Evolutionary conservation across 2,888 invertebrate genomes (phyloP).

Genomic region (Smittia aterrima): DNA sequence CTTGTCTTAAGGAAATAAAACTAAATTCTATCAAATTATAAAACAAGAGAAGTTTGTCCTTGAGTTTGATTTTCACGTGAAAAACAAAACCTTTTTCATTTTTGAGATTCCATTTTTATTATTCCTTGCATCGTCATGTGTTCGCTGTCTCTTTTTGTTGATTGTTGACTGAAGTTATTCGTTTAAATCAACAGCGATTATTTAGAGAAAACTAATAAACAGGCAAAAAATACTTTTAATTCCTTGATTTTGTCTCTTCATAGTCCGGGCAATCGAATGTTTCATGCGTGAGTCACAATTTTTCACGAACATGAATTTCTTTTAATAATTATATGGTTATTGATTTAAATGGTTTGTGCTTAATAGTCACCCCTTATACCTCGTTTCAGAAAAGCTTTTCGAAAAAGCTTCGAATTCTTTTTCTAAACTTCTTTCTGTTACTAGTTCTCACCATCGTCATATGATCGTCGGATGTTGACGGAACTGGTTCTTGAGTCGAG

Average conservation of each 20-base stretch:
- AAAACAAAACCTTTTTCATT: background rate
- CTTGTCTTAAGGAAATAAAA: background rate
- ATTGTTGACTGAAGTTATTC: too few species aligned
- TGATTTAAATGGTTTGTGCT: background rate
- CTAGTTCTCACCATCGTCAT: background rate
- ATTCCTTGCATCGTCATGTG: background rate
- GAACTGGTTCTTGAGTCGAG: background rate
- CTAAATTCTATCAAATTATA: background rate
- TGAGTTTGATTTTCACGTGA: background rate
- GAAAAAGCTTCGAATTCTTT: conserved; percentile 19
- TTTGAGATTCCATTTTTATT: background rate
- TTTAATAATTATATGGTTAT: too few species aligned
- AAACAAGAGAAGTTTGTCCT: background rate
- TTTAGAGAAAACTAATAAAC: too few species aligned
- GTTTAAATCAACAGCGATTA: too few species aligned
- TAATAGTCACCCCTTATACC: background rate
- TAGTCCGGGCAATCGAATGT: too few species aligned
- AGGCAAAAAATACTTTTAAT: too few species aligned
- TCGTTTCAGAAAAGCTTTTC: conserved; percentile 16
- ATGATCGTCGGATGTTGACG: background rate
- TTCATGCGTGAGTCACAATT: too few species aligned
- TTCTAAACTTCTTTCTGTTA: conserved; percentile 17
- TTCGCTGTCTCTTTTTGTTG: too few species aligned
- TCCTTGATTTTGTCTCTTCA: too few species aligned
- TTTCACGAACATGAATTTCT: too few species aligned